phyloP scores from a whole-genome alignment of 37 sponge, comb jelly and placozoan genomes.

The Spongia lamella region DNA sequence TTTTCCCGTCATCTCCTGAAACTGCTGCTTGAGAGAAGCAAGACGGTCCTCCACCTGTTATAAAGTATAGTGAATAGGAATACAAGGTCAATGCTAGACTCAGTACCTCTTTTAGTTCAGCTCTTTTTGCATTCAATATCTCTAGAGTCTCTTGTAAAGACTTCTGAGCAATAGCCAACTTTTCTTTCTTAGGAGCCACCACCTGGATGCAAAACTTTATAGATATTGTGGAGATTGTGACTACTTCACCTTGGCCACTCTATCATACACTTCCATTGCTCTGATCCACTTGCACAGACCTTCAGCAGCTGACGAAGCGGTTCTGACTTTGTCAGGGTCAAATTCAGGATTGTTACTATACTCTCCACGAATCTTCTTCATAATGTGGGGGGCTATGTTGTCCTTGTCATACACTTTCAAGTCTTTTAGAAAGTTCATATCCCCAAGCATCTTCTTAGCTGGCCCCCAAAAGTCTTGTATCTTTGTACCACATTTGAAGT shows the following conservation, averaged over 20 bases:
- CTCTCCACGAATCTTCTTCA: slow-evolving; percentile 93
- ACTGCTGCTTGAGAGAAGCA: slow-evolving; percentile 78
- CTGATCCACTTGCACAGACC: slow-evolving; percentile 93
- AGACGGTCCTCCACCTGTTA: slow-evolving; percentile 84
- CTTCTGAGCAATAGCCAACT: slow-evolving; percentile 80
- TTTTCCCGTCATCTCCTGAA: slow-evolving; percentile 88
- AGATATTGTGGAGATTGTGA: too few species aligned
- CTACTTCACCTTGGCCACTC: slow-evolving; percentile 87
- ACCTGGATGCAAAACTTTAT: slow-evolving; percentile 33
- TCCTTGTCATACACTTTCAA: slow-evolving; percentile 95
- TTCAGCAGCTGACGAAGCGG: slow-evolving; percentile 98
- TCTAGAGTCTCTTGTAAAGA: slow-evolving; percentile 86
- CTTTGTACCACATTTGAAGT: slow-evolving; percentile 21
- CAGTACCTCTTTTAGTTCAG: slow-evolving; percentile 84
- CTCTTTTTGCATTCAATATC: slow-evolving; percentile 84
- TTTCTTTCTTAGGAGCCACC: slow-evolving; percentile 97
- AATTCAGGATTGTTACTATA: slow-evolving; percentile 87
- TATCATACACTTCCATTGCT: slow-evolving; percentile 98
- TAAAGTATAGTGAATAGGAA: neutral
- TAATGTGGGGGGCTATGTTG: slow-evolving; percentile 85
- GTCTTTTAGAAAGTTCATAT: slow-evolving; percentile 89
- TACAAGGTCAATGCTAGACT: neutral
- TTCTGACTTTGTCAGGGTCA: slow-evolving; percentile 92
- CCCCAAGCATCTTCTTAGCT: slow-evolving; percentile 92
- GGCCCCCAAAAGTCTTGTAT: slow-evolving; percentile 98